Base-by-base conservation (phyloP, 2,888 invertebrate genomes). In the Oxystoma pomonae region DNA sequence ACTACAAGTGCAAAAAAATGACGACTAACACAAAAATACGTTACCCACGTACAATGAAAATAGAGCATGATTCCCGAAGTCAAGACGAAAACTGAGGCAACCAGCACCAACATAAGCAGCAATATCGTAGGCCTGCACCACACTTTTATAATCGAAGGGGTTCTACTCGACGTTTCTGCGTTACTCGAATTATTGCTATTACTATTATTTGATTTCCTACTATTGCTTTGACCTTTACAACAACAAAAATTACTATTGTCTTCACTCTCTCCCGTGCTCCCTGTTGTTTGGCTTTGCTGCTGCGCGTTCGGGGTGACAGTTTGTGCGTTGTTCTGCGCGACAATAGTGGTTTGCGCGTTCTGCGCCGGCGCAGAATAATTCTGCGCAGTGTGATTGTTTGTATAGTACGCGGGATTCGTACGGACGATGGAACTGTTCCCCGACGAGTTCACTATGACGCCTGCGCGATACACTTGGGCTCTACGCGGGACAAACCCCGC, bases 111-210 rank as follows among this genome's bases (percentile, higher is more conserved):
- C 35, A 86, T 79, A 35, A 86, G 80, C 58, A 86, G 77, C 53
- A 86, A 77, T 67, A 85, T 82, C 0, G 85, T 83, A 1, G 85
- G 85, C 69, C 83, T 80, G 76, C 85, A 85, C 83, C 85, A 85
- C 50, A 62, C 49, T 18, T 63, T 58, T 60, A 63, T 65, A 21
- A 64, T 55, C 2, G 63, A 60, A 1, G 65, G 52, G 12, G 49
- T 63, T 60, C 80, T 80, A 49, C 79, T 78, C 18, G 67, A 61
- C 20, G 70, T 61, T 5, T 74, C 60, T 18, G 71, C 77, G 12
- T 35, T 35, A 12, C 12, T 35, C 35, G 35, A 35, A 35, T 35
- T 35, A 35, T 35, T 3, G 52, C 56, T 65, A 7, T 56, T 17
- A 72, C 71, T 69, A 17, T 74, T 69, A 7, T 71, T 67, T 18